Evolutionary conservation across 2,888 invertebrate species (phyloP).

Genomic region (Spisula subtruncata): DNA sequence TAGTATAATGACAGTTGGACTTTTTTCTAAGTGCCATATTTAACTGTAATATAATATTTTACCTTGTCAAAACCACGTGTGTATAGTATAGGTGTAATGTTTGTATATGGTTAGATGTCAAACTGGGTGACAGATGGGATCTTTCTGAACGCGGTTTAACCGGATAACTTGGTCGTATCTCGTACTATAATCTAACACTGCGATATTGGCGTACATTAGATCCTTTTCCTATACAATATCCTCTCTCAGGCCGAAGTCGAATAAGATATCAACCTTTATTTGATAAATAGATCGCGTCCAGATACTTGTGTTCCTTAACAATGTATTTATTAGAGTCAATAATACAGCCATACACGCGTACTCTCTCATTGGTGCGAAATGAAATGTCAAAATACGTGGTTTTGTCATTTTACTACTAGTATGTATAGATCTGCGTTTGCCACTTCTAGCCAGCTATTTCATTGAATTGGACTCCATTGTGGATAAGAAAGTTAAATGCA

Average conservation of each 20-base stretch:
- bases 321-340: constrained; percentile 17
- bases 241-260: background rate
- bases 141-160: constrained; percentile 33
- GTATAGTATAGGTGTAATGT: constrained; percentile 70
- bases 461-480: background rate
- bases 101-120: constrained; percentile 60
- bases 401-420: background rate
- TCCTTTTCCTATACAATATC: background rate
- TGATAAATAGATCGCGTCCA: background rate
- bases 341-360: background rate
- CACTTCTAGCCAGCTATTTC: too few relatives aligned
- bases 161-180: constrained; percentile 36
- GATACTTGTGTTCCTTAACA: background rate
- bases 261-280: constrained; percentile 20
- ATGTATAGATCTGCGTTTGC: too few relatives aligned
- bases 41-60: constrained; percentile 58
- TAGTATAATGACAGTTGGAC: too few relatives aligned
- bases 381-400: background rate
- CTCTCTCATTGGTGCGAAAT: background rate
- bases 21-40: constrained; percentile 29
- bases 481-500: background rate
- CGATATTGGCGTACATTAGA: background rate
- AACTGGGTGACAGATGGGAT: constrained; percentile 54
- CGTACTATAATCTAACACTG: constrained; percentile 37
- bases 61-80: constrained; percentile 71